Conservation (phyloP, 2,113 vertebrate species). For the Microcebus murinus region DNA sequence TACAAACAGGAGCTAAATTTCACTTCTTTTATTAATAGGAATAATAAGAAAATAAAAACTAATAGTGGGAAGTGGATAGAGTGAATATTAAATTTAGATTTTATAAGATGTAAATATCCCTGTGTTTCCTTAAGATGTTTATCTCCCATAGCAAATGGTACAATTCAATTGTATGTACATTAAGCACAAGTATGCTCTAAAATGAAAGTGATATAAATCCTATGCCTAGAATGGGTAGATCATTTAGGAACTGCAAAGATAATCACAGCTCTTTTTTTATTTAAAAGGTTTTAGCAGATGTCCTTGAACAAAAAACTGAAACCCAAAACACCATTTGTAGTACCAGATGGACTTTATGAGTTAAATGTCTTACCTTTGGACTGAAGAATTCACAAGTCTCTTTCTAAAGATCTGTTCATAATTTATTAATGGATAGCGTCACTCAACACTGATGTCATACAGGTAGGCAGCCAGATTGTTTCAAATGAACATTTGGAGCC, state of each 20-base stretch:
- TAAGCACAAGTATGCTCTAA: conserved; percentile 4
- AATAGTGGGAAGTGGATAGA: background rate
- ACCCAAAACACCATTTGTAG: background rate
- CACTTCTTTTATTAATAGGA: background rate
- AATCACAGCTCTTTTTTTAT: background rate
- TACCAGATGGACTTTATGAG: background rate
- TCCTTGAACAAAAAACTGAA: conserved; percentile 9
- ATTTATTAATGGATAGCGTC: background rate
- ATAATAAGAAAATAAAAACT: background rate
- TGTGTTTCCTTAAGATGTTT: background rate
- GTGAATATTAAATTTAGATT: background rate
- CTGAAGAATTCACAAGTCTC: background rate
- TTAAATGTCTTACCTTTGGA: conserved; percentile 6
- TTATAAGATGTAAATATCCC: background rate
- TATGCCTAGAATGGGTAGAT: background rate
- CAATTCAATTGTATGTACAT: background rate
- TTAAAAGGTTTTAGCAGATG: conserved; percentile 34
- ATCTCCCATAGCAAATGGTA: background rate
- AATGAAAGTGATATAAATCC: background rate
- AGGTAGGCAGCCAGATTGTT: conserved; percentile 13
- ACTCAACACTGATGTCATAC: background rate
- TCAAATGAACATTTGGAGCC: background rate
- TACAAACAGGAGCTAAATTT: background rate
- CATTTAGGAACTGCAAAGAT: background rate
- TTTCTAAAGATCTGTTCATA: background rate